A percentile compares a stretch with the other conserved stretches of the same genome.
phyloP scores from a whole-genome alignment of 2,888 invertebrate species.

The Augiades crinisus region DNA sequence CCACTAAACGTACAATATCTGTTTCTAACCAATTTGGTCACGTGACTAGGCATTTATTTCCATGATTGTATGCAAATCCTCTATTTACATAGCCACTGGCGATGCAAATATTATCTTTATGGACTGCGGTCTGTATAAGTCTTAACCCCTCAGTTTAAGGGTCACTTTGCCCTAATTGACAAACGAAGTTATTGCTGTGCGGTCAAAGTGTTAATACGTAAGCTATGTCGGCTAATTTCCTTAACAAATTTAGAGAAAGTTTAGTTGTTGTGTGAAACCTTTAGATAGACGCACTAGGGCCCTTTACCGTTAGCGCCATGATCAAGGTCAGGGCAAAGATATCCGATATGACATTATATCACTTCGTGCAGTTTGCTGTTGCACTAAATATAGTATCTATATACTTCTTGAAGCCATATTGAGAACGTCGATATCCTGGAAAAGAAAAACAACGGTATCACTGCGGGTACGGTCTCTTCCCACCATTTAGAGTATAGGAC shows the following conservation, averaged over 20 bases:
- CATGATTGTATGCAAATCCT: constrained; percentile 18
- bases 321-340: too few relatives aligned
- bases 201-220: constrained; percentile 10
- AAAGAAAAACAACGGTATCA: too few relatives aligned
- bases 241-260: constrained; percentile 34
- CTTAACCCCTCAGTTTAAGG: neutral
- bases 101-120: constrained; percentile 6
- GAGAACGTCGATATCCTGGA: too few relatives aligned
- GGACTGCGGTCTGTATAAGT: neutral
- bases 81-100: constrained; percentile 16
- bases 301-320: too few relatives aligned
- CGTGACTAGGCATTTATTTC: constrained; percentile 4
- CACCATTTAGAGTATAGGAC: too few relatives aligned
- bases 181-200: neutral
- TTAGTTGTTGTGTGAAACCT: constrained; percentile 8
- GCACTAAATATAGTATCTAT: too few relatives aligned
- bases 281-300: too few relatives aligned
- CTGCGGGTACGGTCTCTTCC: too few relatives aligned
- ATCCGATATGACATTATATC: too few relatives aligned
- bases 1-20: too few relatives aligned
- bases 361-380: too few relatives aligned
- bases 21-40: neutral
- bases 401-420: too few relatives aligned
- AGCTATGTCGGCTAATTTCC: constrained; percentile 30
- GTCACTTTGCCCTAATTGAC: neutral